Base-by-base conservation (phyloP, 2,888 invertebrate genomes). In the Liodrosophila aerea region DNA sequence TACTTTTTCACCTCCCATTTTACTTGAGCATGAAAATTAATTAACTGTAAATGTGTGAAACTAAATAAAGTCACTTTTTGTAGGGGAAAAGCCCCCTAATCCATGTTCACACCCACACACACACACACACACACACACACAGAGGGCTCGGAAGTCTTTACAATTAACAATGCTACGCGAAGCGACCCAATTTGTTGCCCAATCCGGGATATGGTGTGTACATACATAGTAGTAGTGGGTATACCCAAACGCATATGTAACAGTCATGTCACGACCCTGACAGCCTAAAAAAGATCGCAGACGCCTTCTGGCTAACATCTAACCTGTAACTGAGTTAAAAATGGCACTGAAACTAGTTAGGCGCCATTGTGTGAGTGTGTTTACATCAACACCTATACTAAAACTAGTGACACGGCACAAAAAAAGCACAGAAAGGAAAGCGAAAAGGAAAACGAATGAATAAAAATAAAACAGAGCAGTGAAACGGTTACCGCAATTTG, bases 401-500 rank as follows among this genome's bases (percentile, higher is more conserved):
- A 51, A 52, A 37, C 60, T 44, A 61, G 72, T 57, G 53, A 63
- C 39, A 71, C 52, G 41, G 49, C 46, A 29, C 8, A 36, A 13
- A 13, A 36, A 12, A 16, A n/a, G 1, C 7, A 7, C 11, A 1
- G 44, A 56, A 57, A 46, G 49, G 50, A 15, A 27, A 44, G 36
- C 30, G 27, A 9, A 39, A 39, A 31, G 4, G 15, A 27, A 60
- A 33, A 44, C 22, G 41, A 37, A 53, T n/a, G 31, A 34, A 33
- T 45, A 39, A 43, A 39, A 43, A 9, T 16, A 22, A 47, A 34
- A 58, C 36, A 36, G 52, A 51, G 66, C 64, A 60, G 30, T 52
- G 9, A 56, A 66, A 39, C 76, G 69, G 67, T 71, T 72, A 80
- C 82, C 85, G 81, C 85, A 83, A 83, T 82, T 82, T 80, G 85